Evolutionary conservation across 2,113 vertebrate genomes (phyloP).

Genomic region (Labeo catla): DNA sequence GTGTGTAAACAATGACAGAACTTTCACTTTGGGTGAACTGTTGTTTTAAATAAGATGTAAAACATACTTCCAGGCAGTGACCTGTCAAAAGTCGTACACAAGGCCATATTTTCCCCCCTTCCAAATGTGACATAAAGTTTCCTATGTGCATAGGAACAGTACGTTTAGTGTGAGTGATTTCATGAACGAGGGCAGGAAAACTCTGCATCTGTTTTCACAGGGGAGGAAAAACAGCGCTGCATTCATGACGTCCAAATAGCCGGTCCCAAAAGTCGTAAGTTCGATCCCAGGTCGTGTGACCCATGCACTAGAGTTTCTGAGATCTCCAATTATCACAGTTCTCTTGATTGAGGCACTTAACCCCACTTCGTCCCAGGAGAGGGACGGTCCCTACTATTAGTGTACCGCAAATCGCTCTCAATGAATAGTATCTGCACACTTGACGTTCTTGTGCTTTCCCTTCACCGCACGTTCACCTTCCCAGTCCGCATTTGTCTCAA

Average conservation of each 20-base stretch:
- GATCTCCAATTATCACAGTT: neutral
- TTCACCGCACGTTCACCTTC: slow-evolving; percentile 28
- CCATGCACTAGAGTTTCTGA: neutral
- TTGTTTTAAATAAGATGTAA: neutral
- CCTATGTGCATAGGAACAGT: slow-evolving; percentile 8
- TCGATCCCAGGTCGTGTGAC: neutral
- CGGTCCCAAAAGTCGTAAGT: neutral
- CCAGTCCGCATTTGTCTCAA: slow-evolving; percentile 24
- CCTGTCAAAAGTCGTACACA: neutral
- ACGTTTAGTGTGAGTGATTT: neutral
- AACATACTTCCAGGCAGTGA: neutral
- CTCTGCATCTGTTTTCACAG: slow-evolving; percentile 24
- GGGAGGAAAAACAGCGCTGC: neutral
- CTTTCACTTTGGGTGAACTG: neutral
- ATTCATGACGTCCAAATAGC: neutral
- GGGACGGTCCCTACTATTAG: neutral
- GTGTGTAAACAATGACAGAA: neutral
- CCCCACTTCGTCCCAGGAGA: neutral
- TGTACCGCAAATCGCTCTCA: neutral
- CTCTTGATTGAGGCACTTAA: slow-evolving; percentile 20
- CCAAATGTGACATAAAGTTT: slow-evolving; percentile 23
- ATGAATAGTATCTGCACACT: slow-evolving; percentile 2
- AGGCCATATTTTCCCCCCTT: neutral
- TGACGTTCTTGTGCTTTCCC: neutral
- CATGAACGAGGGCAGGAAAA: neutral